Conservation (phyloP, 1,140 invertebrate genomes). For the Vanessa atalanta region DNA sequence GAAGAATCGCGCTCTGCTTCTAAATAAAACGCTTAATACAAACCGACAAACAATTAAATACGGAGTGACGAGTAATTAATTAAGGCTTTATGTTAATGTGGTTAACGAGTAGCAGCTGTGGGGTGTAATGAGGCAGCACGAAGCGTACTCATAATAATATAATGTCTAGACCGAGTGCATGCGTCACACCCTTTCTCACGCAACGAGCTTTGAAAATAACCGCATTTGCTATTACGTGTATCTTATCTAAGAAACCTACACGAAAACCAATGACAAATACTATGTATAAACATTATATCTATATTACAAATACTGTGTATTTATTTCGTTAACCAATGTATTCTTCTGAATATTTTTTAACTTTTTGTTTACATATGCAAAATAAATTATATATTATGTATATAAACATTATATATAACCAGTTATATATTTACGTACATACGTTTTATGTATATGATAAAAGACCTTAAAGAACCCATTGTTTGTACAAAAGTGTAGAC, state of each 20-base stretch:
- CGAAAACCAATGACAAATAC: slow-evolving; percentile 19
- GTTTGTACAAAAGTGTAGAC: slow-evolving; percentile 56
- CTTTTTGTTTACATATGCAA: neutral
- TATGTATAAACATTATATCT: neutral
- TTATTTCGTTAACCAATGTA: neutral
- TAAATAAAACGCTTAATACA: slow-evolving; percentile 38
- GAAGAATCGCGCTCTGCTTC: slow-evolving; percentile 15
- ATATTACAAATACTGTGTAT: neutral
- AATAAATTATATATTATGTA: neutral
- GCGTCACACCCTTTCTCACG: slow-evolving; percentile 71
- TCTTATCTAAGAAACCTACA: slow-evolving; percentile 27
- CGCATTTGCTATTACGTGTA: slow-evolving; percentile 37
- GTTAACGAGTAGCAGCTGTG: slow-evolving; percentile 68
- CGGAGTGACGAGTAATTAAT: slow-evolving; percentile 71
- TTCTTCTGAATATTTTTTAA: neutral
- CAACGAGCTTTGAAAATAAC: slow-evolving; percentile 61
- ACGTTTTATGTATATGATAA: slow-evolving; percentile 12
- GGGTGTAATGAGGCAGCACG: slow-evolving; percentile 57
- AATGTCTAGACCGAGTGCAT: slow-evolving; percentile 61
- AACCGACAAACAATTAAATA: slow-evolving; percentile 59
- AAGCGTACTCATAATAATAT: slow-evolving; percentile 47
- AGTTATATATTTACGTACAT: neutral
- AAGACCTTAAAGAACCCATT: slow-evolving; percentile 44
- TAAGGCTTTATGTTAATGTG: slow-evolving; percentile 70
- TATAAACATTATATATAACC: neutral